phyloP scores from a whole-genome alignment of 2,888 invertebrate genomes.

The Euzophera pinguis region DNA sequence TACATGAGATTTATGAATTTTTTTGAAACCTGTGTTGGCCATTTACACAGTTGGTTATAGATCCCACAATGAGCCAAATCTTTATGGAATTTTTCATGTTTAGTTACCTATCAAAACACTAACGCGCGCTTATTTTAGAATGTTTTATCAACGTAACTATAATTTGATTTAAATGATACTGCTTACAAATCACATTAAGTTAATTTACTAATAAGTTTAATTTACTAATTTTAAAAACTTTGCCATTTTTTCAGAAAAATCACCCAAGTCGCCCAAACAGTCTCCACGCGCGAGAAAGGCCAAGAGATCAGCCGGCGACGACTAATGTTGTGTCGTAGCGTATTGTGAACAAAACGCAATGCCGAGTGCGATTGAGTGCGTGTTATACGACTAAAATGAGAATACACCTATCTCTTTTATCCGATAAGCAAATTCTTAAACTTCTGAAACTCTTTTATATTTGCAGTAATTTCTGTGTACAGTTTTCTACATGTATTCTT shows the following conservation, averaged over 20 bases:
- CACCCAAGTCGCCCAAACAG: slow-evolving; percentile 82
- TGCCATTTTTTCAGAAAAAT: slow-evolving; percentile 82
- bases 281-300: slow-evolving; percentile 89
- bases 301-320: slow-evolving; percentile 86
- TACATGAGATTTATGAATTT: too few relatives aligned
- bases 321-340: slow-evolving; percentile 56
- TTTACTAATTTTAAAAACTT: background rate
- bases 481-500: slow-evolving; percentile 43
- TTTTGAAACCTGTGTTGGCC: too few relatives aligned
- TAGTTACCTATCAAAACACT: too few relatives aligned
- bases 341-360: slow-evolving; percentile 32
- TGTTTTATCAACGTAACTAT: too few relatives aligned
- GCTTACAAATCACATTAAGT: too few relatives aligned
- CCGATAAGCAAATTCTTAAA: background rate
- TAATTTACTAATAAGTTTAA: too few relatives aligned
- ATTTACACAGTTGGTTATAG: too few relatives aligned
- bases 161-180: too few relatives aligned
- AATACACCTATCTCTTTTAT: slow-evolving; percentile 30
- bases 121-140: too few relatives aligned
- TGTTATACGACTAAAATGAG: slow-evolving; percentile 46
- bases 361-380: slow-evolving; percentile 30
- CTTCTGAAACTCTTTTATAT: slow-evolving; percentile 5
- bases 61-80: too few relatives aligned
- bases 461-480: slow-evolving; percentile 7
- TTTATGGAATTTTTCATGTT: too few relatives aligned